These are phyloP conservation scores for Quadroppia sp. DNA, from an alignment of 2,888 invertebrate species.

Conservation along the genomic window DNA sequence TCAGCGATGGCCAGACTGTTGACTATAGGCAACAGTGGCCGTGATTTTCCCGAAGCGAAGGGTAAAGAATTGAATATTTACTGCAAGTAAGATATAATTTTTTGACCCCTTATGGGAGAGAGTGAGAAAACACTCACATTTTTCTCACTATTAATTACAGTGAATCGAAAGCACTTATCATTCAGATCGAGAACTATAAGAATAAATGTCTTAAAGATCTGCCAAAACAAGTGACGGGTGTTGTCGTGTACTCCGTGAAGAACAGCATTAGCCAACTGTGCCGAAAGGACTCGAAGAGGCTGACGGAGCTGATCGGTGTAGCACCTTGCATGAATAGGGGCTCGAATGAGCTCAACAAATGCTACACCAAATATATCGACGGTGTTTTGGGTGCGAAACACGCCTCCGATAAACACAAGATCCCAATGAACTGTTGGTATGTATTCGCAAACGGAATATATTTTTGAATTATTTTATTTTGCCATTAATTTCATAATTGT, in stretches of 20 bases:
- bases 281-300: neutral
- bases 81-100: neutral
- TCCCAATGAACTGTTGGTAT: neutral
- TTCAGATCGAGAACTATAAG: neutral
- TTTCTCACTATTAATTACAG: neutral
- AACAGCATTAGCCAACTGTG: neutral
- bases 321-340: neutral
- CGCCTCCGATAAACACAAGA: neutral
- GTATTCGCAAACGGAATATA: neutral
- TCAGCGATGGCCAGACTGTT: neutral
- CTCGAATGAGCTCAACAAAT: neutral
- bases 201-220: neutral
- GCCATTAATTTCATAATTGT: no score
- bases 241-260: neutral
- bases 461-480: no score
- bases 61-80: neutral
- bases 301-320: neutral
- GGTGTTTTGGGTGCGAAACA: neutral
- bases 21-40: neutral
- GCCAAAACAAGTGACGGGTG: slow-evolving; percentile 3
- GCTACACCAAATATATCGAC: neutral
- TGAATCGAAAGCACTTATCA: neutral
- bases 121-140: no score
- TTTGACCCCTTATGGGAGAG: no score
- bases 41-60: neutral